Evolutionary conservation across 2,113 vertebrate species (phyloP).

Genomic region (Chionomys nivalis): DNA sequence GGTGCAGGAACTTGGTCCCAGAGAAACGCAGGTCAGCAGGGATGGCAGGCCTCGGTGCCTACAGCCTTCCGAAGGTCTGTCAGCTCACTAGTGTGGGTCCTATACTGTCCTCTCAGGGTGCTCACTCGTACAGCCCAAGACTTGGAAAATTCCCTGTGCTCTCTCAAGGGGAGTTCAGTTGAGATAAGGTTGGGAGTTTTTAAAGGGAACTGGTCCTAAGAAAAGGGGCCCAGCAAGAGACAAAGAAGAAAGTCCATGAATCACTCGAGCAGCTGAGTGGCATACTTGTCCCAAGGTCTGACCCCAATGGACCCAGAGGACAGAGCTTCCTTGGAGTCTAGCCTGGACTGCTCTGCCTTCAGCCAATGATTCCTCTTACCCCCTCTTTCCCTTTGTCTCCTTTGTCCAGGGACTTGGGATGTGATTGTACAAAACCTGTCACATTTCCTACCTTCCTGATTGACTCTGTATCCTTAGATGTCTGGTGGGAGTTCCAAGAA

Average conservation of each 20-base stretch:
- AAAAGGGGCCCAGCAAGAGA: conserved; percentile 41
- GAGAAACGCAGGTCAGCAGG: fast-evolving
- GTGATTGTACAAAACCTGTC: background rate
- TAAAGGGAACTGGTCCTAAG: conserved; percentile 65
- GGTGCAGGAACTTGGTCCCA: fast-evolving
- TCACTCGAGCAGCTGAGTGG: background rate
- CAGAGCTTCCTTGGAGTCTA: background rate
- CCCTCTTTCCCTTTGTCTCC: background rate
- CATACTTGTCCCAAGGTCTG: conserved; percentile 1
- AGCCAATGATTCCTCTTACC: background rate
- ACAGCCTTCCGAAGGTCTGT: background rate
- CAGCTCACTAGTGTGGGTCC: background rate
- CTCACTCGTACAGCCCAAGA: background rate
- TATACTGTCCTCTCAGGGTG: background rate
- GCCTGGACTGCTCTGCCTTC: background rate
- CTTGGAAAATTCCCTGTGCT: conserved; percentile 72
- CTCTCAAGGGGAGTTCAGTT: conserved; percentile 55
- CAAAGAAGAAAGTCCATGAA: conserved; percentile 55
- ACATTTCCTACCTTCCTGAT: background rate
- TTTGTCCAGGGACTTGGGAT: background rate
- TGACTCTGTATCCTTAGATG: background rate
- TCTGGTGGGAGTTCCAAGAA: background rate
- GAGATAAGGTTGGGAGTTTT: conserved; percentile 63
- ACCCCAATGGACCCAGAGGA: background rate
- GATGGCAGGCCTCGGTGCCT: background rate